Evolutionary conservation across 2,888 invertebrate genomes (phyloP).

Genomic region (Aporophyla lueneburgensis): DNA sequence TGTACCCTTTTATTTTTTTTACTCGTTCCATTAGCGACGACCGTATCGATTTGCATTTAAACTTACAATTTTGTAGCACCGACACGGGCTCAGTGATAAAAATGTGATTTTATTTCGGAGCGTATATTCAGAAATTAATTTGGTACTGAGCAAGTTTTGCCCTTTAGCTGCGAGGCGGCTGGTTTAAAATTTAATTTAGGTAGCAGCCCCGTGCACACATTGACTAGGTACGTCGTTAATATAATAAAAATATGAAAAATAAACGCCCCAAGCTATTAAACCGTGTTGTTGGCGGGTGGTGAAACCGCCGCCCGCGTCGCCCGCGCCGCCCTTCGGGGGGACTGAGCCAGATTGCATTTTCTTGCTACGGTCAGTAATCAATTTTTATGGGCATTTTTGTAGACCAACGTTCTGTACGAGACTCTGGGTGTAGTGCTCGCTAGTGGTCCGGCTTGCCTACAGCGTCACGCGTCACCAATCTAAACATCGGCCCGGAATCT

Average conservation of each 20-base stretch:
- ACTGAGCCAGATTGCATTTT: conserved; percentile 87
- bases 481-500: conserved; percentile 14
- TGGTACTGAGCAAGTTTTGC: conserved; percentile 1
- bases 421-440: conserved; percentile 51
- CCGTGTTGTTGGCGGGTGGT: conserved; percentile 68
- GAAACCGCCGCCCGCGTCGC: conserved; percentile 62
- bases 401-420: conserved; percentile 74
- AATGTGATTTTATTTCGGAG: conserved; percentile 1
- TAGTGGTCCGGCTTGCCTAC: conserved; percentile 16
- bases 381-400: conserved; percentile 88
- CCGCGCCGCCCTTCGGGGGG: conserved; percentile 63
- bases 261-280: conserved; percentile 83
- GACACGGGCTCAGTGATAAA: conserved; percentile 9
- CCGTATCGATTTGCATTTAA: conserved; percentile 59
- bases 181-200: conserved; percentile 63
- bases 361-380: conserved; percentile 88
- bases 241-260: conserved; percentile 83
- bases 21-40: conserved; percentile 64
- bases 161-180: conserved; percentile 18
- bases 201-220: conserved; percentile 58
- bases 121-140: conserved; percentile 15
- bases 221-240: conserved; percentile 73
- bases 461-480: conserved; percentile 7
- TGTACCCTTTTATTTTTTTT: conserved; percentile 60
- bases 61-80: conserved; percentile 27